Percentiles rank a stretch among this genome's conserved stretches.
Evolutionary conservation across 2,888 invertebrate species (phyloP).

Genomic region (Hetaerina titia): DNA sequence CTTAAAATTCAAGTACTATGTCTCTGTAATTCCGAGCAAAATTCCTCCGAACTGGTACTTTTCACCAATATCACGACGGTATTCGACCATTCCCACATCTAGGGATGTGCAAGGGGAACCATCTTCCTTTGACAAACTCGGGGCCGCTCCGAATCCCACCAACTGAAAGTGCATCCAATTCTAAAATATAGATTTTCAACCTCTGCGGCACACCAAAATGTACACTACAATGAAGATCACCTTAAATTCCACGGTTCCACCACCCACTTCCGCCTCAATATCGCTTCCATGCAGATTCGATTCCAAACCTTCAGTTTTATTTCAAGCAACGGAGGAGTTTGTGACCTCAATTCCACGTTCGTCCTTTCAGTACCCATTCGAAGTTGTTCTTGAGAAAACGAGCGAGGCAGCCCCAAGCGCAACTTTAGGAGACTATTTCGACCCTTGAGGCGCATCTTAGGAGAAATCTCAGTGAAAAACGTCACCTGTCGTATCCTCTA

Average conservation of each 20-base stretch:
- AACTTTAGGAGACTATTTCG: background rate
- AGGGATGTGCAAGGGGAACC: too few species aligned
- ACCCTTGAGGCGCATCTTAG: background rate
- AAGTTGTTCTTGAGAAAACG: background rate
- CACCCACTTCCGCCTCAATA: background rate
- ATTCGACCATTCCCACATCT: too few species aligned
- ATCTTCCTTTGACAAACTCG: too few species aligned
- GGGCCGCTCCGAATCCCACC: background rate
- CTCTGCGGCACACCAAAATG: background rate
- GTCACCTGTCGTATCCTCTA: background rate
- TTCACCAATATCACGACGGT: too few species aligned
- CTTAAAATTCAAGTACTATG: background rate
- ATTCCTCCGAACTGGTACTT: background rate
- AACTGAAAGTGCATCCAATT: background rate
- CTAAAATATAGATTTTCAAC: background rate
- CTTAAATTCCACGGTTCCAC: background rate
- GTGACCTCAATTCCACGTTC: background rate
- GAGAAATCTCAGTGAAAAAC: background rate
- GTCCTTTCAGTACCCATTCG: background rate
- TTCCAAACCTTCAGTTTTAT: background rate
- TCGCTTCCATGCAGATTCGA: background rate
- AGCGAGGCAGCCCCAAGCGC: background rate
- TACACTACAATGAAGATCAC: background rate
- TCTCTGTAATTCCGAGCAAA: background rate
- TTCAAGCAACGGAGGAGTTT: background rate